Conservation (phyloP, 2,113 vertebrate species). For the Anhinga rufa region DNA sequence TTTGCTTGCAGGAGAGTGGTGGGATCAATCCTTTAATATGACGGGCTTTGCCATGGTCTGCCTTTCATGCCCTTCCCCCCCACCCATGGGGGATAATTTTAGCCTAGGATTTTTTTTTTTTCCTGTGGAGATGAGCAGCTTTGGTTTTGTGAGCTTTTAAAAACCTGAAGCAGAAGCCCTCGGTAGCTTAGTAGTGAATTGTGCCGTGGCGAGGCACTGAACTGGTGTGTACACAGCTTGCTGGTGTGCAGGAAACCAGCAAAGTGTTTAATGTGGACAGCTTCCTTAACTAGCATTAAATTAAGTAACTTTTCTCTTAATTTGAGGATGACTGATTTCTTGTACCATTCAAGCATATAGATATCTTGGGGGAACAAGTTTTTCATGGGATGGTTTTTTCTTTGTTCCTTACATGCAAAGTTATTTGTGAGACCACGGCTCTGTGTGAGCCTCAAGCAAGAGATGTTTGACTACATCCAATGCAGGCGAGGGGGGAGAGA, state of each 20-base stretch:
- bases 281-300: not conserved
- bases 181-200: not conserved
- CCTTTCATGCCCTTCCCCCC: not conserved
- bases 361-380: not conserved
- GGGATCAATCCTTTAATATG: not conserved
- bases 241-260: not conserved
- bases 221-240: not conserved
- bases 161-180: not conserved
- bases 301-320: not conserved
- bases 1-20: not conserved
- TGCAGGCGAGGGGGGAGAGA: not conserved
- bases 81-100: not conserved
- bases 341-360: not conserved
- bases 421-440: not conserved
- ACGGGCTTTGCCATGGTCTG: not conserved
- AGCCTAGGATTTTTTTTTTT: not conserved
- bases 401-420: not conserved
- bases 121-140: not conserved
- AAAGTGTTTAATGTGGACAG: not conserved
- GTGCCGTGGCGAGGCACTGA: accelerated
- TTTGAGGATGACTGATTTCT: not conserved
- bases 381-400: accelerated
- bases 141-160: not conserved
- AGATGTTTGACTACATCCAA: not conserved
- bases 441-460: not conserved